These are phyloP conservation scores for Adelosebastes latens DNA, from an alignment of 2,797 vertebrate species.

Conservation along the genomic window DNA sequence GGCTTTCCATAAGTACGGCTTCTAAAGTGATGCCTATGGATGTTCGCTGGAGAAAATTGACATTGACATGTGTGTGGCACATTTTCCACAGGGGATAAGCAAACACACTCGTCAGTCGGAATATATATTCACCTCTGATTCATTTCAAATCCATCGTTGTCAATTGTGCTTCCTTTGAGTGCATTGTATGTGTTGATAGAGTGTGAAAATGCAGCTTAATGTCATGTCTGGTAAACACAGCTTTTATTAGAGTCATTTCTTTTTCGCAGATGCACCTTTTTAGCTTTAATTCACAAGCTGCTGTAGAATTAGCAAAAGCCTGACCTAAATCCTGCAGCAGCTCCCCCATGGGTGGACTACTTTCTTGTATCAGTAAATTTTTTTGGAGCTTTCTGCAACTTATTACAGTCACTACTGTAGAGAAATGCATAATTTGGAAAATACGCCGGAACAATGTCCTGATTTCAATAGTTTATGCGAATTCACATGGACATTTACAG, in stretches of 20 bases:
- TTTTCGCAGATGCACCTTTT: slow-evolving; percentile 50
- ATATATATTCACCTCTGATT: slow-evolving; percentile 57
- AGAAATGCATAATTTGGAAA: slow-evolving; percentile 69
- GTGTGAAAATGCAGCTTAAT: slow-evolving; percentile 64
- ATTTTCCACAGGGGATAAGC: slow-evolving; percentile 55
- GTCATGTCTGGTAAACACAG: slow-evolving; percentile 52
- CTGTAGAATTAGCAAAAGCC: slow-evolving; percentile 61
- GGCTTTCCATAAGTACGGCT: slow-evolving; percentile 43
- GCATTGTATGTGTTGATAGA: slow-evolving; percentile 33
- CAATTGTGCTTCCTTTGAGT: slow-evolving; percentile 49
- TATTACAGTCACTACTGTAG: slow-evolving; percentile 60
- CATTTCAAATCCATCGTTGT: slow-evolving; percentile 51
- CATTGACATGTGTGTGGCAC: slow-evolving; percentile 37
- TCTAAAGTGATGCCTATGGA: slow-evolving; percentile 29
- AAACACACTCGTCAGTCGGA: slow-evolving; percentile 58
- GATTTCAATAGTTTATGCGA: slow-evolving; percentile 78
- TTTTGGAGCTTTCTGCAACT: slow-evolving; percentile 49
- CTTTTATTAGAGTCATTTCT: slow-evolving; percentile 52
- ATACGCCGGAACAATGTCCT: slow-evolving; percentile 68
- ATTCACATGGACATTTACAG: slow-evolving; percentile 80
- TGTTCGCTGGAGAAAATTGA: slow-evolving; percentile 26
- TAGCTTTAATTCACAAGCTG: slow-evolving; percentile 53
- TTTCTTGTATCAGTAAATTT: slow-evolving; percentile 42
- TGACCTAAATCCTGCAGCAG: slow-evolving; percentile 69
- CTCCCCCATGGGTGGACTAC: slow-evolving; percentile 56